phyloP scores from a whole-genome alignment of 2,888 invertebrate species.

The Patella ulyssiponensis region DNA sequence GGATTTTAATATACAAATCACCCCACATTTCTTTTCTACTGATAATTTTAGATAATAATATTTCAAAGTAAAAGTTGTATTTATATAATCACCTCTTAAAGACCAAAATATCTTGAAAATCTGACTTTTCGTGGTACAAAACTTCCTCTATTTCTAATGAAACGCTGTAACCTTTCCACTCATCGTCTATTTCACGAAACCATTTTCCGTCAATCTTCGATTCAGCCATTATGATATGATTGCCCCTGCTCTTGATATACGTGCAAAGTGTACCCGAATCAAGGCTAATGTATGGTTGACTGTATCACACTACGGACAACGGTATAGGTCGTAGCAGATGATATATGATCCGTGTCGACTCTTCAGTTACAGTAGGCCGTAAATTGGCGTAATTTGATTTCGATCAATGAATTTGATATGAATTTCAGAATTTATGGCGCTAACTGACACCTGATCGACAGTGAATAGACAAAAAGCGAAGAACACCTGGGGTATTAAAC shows the following conservation, averaged over 20 bases:
- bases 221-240: background rate
- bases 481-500: background rate
- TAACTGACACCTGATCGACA: background rate
- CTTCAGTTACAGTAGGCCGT: background rate
- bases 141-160: conserved; percentile 68
- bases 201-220: conserved; percentile 78
- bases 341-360: background rate
- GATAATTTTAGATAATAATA: no score
- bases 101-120: conserved; percentile 68
- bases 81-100: conserved; percentile 63
- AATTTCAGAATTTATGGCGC: background rate
- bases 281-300: background rate
- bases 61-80: background rate
- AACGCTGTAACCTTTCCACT: conserved; percentile 67
- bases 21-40: no score
- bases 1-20: no score
- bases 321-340: background rate
- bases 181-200: conserved; percentile 88
- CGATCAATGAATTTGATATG: no score
- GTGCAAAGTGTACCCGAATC: background rate
- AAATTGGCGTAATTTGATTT: no score
- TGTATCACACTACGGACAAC: background rate
- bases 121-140: conserved; percentile 64
- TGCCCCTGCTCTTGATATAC: background rate
- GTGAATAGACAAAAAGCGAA: background rate